Conservation (phyloP, 2,113 vertebrate species). For the Caretta caretta region DNA sequence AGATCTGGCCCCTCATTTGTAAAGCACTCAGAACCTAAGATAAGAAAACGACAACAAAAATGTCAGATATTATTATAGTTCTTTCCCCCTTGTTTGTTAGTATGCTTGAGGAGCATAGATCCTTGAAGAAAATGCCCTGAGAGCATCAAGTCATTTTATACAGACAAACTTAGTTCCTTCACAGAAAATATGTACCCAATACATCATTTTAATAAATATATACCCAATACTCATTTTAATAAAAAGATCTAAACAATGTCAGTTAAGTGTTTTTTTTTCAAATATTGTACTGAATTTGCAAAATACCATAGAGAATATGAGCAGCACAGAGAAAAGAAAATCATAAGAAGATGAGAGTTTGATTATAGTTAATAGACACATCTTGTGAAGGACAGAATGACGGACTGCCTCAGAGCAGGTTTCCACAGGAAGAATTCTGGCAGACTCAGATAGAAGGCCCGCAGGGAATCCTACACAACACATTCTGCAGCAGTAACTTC, state of each 20-base stretch:
- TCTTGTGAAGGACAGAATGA: not conserved
- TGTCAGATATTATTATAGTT: not conserved
- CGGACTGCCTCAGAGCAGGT: not conserved
- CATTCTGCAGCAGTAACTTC: not conserved
- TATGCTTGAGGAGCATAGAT: not conserved
- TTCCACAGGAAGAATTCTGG: not conserved
- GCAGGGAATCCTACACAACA: not conserved
- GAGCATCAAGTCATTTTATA: not conserved
- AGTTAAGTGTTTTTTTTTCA: not conserved
- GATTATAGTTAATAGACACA: not conserved
- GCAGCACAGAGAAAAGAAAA: not conserved
- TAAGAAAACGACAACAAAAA: not conserved
- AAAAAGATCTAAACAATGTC: not conserved
- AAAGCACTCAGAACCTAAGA: not conserved
- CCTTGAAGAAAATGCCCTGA: not conserved
- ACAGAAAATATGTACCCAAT: not conserved
- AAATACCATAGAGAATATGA: not conserved
- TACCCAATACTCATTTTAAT: not conserved
- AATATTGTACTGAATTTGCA: not conserved
- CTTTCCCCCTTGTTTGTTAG: not conserved
- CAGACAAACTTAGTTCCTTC: not conserved
- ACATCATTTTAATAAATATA: not conserved
- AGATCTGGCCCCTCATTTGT: not conserved
- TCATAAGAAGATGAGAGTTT: not conserved
- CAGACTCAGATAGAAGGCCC: not conserved